Percentiles rank a stretch among this genome's conserved stretches.
Conservation (phyloP, 2,113 vertebrate species). For the Leiothrix lutea region DNA sequence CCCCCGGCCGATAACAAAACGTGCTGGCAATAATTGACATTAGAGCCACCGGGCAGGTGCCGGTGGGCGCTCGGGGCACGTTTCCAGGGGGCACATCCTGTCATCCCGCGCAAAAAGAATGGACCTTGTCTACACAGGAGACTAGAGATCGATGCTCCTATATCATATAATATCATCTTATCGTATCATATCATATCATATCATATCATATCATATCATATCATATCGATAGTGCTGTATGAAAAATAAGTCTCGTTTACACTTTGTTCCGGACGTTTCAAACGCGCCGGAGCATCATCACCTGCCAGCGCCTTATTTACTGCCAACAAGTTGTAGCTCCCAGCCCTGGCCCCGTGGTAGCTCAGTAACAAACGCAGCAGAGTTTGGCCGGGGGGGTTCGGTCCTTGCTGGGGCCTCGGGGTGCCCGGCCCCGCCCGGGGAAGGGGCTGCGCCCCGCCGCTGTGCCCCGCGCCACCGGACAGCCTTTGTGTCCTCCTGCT, state of each 20-base stretch:
- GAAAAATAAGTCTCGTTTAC: background rate
- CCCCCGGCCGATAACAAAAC: background rate
- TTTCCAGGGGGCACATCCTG: constrained; percentile 1
- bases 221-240: background rate
- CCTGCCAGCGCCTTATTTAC: background rate
- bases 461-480: constrained; percentile 18
- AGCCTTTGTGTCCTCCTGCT: constrained; percentile 61
- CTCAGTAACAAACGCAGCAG: fast-evolving
- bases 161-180: background rate
- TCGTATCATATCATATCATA: background rate
- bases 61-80: background rate
- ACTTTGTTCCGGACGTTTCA: background rate
- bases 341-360: background rate
- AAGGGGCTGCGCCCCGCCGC: background rate
- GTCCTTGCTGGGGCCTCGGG: background rate
- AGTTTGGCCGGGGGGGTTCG: background rate
- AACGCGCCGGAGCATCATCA: background rate
- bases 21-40: background rate
- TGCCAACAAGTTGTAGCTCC: constrained; percentile 5
- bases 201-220: background rate
- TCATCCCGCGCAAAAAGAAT: background rate
- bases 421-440: background rate
- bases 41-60: background rate
- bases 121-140: background rate
- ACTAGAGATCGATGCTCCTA: background rate